phyloP scores from a whole-genome alignment of 2,888 invertebrate species.

The Tenthredo livida region DNA sequence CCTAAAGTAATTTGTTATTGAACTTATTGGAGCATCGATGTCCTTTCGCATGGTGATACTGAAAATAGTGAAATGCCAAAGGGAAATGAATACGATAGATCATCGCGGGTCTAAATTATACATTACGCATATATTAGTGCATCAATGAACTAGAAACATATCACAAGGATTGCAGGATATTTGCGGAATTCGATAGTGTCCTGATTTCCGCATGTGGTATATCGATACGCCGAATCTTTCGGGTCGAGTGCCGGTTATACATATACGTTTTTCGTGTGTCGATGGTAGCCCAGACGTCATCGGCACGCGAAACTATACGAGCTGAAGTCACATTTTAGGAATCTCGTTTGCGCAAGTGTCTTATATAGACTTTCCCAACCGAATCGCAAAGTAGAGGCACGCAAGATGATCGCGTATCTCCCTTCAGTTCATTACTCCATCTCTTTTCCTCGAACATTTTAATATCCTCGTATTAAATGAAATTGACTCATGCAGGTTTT shows the following conservation, averaged over 20 bases:
- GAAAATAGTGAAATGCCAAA: neutral
- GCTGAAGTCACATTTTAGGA: constrained; percentile 22
- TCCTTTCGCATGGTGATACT: neutral
- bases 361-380: neutral
- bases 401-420: neutral
- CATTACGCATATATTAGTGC: neutral
- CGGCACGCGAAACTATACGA: neutral
- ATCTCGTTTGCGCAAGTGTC: constrained; percentile 21
- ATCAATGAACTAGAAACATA: neutral
- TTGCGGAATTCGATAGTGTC: neutral
- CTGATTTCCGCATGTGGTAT: neutral
- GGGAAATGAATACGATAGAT: neutral
- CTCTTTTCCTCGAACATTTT: neutral
- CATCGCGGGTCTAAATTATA: neutral
- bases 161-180: neutral
- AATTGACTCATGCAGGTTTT: neutral
- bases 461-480: neutral
- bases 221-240: neutral
- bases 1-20: neutral
- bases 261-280: neutral
- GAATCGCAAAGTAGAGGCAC: neutral
- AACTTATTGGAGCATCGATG: neutral
- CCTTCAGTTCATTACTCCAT: neutral
- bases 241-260: neutral
- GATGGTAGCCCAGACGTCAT: neutral